phyloP scores from a whole-genome alignment of 2,888 invertebrate species.

The Lithophane socia region DNA sequence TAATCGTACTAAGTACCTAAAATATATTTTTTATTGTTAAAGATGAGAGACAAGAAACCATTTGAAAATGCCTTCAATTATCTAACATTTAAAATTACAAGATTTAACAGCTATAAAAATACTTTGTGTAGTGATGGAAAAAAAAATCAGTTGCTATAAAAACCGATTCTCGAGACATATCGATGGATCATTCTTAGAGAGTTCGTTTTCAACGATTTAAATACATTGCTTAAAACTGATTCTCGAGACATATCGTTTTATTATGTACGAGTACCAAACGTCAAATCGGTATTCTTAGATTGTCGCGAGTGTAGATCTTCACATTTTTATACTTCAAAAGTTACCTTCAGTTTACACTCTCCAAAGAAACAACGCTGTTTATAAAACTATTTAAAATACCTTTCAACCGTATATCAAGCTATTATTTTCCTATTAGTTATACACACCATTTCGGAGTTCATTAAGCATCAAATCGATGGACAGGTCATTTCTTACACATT shows the following conservation, averaged over 20 bases:
- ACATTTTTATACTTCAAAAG: conserved; percentile 2
- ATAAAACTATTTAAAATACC: conserved; percentile 56
- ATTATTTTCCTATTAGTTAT: conserved; percentile 83
- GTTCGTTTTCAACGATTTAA: too few relatives aligned
- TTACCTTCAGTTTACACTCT: neutral
- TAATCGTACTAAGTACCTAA: neutral
- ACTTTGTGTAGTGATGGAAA: too few relatives aligned
- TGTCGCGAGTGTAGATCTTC: neutral
- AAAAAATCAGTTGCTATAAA: too few relatives aligned
- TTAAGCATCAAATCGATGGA: conserved; percentile 82
- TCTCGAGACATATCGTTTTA: too few relatives aligned
- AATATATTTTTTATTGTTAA: neutral
- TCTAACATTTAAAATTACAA: neutral
- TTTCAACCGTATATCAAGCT: conserved; percentile 68
- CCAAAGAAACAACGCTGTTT: conserved; percentile 12
- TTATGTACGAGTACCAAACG: too few relatives aligned
- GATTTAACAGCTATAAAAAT: too few relatives aligned
- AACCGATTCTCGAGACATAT: too few relatives aligned
- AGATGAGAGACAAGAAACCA: neutral
- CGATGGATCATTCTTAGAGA: too few relatives aligned
- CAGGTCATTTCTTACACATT: conserved; percentile 84
- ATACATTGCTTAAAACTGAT: too few relatives aligned
- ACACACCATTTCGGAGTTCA: conserved; percentile 82
- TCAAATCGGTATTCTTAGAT: too few relatives aligned
- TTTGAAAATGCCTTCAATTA: neutral